Evolutionary conservation across 2,113 vertebrate genomes (phyloP), one percentile per base, ranked within the genome.

Genomic region (Baryphthengus martii): DNA sequence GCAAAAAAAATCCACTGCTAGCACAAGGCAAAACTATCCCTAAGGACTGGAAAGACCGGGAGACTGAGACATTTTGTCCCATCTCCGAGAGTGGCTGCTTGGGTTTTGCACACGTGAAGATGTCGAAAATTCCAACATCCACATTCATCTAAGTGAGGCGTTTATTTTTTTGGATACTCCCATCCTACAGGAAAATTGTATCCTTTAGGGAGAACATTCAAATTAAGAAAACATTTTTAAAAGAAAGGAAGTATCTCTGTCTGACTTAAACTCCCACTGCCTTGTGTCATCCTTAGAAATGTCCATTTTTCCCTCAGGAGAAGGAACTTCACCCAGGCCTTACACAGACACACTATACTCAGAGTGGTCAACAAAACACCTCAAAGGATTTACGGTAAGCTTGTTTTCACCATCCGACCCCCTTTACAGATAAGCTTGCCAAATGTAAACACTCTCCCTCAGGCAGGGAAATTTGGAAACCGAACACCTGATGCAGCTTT

Each of bases 401-500:
- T 68, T 40, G 3, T 71, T 85, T 59, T 74, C 35, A 28, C 17
- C 44, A 16, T 37, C 53, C 61, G 37, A 39, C 4, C 67, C 56
- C 63, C 88, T 40, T 63, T 10, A 18, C 52, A 61, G 75, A n/a
- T 12, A 23, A 13, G 47, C 67, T 26, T 81, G 85, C 92, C 97
- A 96, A 95, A 77, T 8, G 45, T 61, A 82, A 89, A 76, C 50
- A 25, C 66, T 82, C 13, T 50, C 87, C 87, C 95, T 91, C 47
- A 55, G 74, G 90, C 93, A 95, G 72, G 33, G 62, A 70, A 81
- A 96, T 81, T 50, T 90, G 78, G 85, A 59, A 91, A 37, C 19
- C 7, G 71, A 93, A 23, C 90, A 97, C 90, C 93, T 93, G 93
- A 96, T 85, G 79, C 68, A 80, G 71, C 52, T 76, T 87, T 77